Base-by-base conservation (phyloP, 1,140 invertebrate species). In the Drosophila persimilis region DNA sequence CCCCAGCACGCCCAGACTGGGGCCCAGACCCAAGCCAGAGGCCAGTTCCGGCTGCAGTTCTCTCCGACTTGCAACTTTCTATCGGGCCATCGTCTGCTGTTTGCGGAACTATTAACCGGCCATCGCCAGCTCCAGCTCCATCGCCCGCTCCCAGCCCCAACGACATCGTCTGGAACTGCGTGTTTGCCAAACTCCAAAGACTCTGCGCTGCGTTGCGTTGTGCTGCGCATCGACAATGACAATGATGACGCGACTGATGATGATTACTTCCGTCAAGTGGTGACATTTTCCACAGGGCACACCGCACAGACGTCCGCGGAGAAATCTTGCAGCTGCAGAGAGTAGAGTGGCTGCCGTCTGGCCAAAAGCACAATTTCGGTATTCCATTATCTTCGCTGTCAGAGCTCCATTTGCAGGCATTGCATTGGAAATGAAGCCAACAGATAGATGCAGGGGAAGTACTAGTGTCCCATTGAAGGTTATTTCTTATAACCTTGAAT, bases 101-200 rank as follows among this genome's bases (percentile, higher is more conserved):
- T 77, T 77, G 76, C 76, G 75, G 66, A 80, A 83, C 79, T 83
- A 81, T 77, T 77, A 81, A 77, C 73, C 67, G 65, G 47, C 50
- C 61, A 63, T 56, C 57, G 46, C 24, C 24, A 24, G 4, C 22
- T 24, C 24, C 24, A 24, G 4, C 22, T 24, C 26, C 58, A 63
- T 56, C 57, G 46, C 24, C 24, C 5, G 5, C 24, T 24, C 26
- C 58, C 71, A 59, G 51, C 39, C 70, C 58, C 66, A 79, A 70
- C 59, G 55, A 69, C 53, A 69, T 56, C 26, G 65, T 69, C 63
- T 67, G 63, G 62, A 39, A 70, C 35, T 35, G 22, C 44, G 51
- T 63, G 69, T 73, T 72, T 73, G 51, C 63, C 65, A 69, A 69
- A 57, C 45, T 69, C 35, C 53, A 69, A 57, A 56, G 51, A 26